These are phyloP conservation scores for Dexiosoma caninum DNA, from an alignment of 2,888 invertebrate species.

Conservation along the genomic window DNA sequence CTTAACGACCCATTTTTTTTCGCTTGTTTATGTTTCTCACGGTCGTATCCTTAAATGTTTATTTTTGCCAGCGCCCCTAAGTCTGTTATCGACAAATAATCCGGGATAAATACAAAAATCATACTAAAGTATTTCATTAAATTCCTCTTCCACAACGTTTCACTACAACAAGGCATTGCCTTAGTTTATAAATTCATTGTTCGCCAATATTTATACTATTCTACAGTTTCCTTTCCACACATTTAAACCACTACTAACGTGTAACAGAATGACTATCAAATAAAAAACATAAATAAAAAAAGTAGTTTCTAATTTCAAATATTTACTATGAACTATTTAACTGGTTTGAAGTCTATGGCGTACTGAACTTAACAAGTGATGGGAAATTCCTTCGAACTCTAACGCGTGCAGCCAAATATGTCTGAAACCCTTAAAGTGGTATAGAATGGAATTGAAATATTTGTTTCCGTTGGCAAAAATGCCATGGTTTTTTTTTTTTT, in stretches of 20 bases:
- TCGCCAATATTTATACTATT: not conserved
- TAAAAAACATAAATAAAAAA: not conserved
- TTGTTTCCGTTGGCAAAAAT: constrained; percentile 19
- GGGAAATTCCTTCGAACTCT: constrained; percentile 57
- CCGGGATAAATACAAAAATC: not conserved
- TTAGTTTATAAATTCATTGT: not conserved
- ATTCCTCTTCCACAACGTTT: constrained; percentile 14
- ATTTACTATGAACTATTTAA: constrained; percentile 23
- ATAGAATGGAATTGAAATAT: constrained; percentile 48
- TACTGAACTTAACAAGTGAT: constrained; percentile 47
- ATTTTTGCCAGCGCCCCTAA: constrained; percentile 55
- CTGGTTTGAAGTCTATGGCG: constrained; percentile 49
- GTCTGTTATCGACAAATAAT: constrained; percentile 36
- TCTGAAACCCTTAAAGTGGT: not conserved
- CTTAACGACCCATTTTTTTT: constrained; percentile 33
- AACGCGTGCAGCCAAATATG: not conserved
- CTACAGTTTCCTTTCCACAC: not conserved
- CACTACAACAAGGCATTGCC: not conserved
- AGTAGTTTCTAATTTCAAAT: not conserved
- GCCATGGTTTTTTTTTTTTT: not conserved
- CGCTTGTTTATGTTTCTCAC: not conserved
- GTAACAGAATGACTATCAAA: not conserved
- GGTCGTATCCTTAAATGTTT: constrained; percentile 2
- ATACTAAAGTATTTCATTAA: not conserved
- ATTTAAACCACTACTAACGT: not conserved